Conservation (phyloP, 2,113 vertebrate genomes). For the Oreocharis arfaki region DNA sequence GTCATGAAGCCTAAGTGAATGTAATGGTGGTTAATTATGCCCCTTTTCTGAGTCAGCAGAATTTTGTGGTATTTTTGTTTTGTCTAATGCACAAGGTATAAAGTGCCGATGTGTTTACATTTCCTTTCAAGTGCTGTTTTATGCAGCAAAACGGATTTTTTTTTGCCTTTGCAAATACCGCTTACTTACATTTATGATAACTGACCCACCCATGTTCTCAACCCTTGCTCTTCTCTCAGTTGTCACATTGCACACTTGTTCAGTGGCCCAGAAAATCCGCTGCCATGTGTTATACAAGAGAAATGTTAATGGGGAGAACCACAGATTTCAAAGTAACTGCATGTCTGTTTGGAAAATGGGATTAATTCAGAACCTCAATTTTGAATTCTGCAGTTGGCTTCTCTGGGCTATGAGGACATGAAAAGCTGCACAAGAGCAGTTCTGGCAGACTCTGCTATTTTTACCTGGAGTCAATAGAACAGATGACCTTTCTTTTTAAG, state of each 20-base stretch:
- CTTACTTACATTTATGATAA: background rate
- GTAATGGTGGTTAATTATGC: background rate
- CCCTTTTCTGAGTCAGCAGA: background rate
- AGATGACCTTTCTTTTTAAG: conserved; percentile 35
- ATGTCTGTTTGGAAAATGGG: background rate
- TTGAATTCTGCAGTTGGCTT: background rate
- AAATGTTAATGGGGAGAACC: background rate
- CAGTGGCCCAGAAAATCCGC: background rate
- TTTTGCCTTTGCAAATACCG: background rate
- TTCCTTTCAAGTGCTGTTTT: background rate
- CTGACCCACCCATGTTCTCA: background rate
- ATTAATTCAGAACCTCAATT: background rate
- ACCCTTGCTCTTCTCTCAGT: background rate
- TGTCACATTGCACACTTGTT: background rate
- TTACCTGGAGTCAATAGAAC: conserved; percentile 50
- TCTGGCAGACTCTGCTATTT: conserved; percentile 61
- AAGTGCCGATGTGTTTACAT: background rate
- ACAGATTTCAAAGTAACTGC: background rate
- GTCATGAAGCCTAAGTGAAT: background rate
- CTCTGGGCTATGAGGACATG: background rate
- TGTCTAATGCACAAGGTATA: background rate
- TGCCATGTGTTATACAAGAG: background rate
- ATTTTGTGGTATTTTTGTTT: conserved; percentile 20
- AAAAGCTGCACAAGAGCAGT: background rate
- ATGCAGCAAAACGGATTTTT: background rate